phyloP scores from a whole-genome alignment of 2,797 vertebrate species.

The Gadopsis bispinosus region DNA sequence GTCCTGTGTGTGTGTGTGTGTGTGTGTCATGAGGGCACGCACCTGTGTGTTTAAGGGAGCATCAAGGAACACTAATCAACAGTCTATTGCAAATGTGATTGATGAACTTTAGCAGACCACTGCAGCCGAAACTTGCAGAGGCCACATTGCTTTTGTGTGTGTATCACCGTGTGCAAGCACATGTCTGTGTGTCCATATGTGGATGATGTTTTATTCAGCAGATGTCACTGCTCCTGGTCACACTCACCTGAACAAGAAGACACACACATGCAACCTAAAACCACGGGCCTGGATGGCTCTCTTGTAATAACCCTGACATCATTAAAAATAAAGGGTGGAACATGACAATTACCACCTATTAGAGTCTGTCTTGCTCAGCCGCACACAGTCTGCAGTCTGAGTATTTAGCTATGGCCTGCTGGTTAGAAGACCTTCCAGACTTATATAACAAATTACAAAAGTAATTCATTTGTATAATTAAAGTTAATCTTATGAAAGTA shows the following conservation, averaged over 20 bases:
- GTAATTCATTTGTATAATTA: not conserved
- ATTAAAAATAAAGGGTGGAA: conserved; percentile 82
- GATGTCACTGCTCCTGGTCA: conserved; percentile 77
- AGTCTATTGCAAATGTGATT: conserved; percentile 53
- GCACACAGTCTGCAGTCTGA: conserved; percentile 33
- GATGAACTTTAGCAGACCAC: conserved; percentile 64
- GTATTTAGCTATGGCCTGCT: conserved; percentile 5
- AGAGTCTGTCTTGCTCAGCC: conserved; percentile 60
- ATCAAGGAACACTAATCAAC: conserved; percentile 64
- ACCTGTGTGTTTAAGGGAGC: conserved; percentile 43
- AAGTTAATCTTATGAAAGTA: not conserved
- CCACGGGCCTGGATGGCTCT: conserved; percentile 68
- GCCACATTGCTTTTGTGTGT: conserved; percentile 24
- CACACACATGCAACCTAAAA: conserved; percentile 73
- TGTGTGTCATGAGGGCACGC: conserved; percentile 36
- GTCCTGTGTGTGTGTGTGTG: conserved; percentile 43
- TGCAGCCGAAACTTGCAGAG: conserved; percentile 19
- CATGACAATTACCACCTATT: conserved; percentile 85
- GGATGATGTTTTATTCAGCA: conserved; percentile 80
- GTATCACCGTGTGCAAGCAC: conserved; percentile 2
- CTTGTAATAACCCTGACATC: conserved; percentile 83
- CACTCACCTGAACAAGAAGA: conserved; percentile 78
- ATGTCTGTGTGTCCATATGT: conserved; percentile 58
- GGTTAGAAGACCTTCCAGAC: not conserved
- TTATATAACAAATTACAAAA: too few relatives aligned